Base-by-base conservation (phyloP, 2,113 vertebrate genomes). In the Epinephelus lanceolatus region DNA sequence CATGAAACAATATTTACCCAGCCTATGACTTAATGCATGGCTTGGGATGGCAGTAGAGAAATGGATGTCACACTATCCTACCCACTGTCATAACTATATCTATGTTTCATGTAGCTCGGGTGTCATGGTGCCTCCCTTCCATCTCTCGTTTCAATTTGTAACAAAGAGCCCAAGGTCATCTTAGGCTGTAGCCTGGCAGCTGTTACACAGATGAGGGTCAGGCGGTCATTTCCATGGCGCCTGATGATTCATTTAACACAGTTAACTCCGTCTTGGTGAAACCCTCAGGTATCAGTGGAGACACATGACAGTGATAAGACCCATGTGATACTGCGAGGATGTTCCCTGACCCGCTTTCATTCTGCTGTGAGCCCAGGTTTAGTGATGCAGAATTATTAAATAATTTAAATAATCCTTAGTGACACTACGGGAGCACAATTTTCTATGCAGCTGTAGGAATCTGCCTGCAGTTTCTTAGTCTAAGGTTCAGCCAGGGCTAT, bases 141-240 rank as follows among this genome's bases (percentile, higher is more conserved):
- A 76, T 81, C 83, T 93, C 88, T 52, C 25, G 67, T 94, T 93
- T 91, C 91, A 84, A 23, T 82, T 68, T 74, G 79, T 77, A 86
- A 91, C 92, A 91, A 86, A 89, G 72, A 80, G 53, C 55, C 37
- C 61, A 70, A 45, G 78, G 81, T 88, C 81, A 84, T 55, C 60
- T 72, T 56, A 76, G 85, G 78, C 55, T 70, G n/a, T 42, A 77
- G 69, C 25, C 27, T 57, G 75, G 61, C 69, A 80, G 79, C 68
- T 83, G 59, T 71, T 75, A 67, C n/a, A 73, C 66, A 84, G 6
- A 81, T 67, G 66, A 77, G 49, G 84, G 73, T 84, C 56, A 67
- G 21, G 7, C 25, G 70, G 78, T 88, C 23, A 81, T 88, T 80
- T 71, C 25, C 60, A 84, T 79, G 77, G 56, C 30, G 75, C 21